Evolutionary conservation across 2,113 vertebrate genomes (phyloP).

Genomic region (Psilopsiagon aymara): DNA sequence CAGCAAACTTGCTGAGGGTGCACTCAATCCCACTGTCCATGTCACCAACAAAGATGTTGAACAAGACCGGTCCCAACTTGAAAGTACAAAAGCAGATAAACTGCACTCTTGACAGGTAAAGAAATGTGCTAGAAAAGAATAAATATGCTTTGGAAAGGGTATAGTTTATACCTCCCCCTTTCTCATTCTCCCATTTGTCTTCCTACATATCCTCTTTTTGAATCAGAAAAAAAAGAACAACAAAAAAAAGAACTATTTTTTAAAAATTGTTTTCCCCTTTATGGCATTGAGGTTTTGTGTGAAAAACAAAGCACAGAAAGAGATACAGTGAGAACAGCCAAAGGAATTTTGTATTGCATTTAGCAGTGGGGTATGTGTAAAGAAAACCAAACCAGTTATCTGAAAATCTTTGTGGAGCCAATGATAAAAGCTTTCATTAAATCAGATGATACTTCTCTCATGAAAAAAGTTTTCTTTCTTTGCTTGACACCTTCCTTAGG

Average conservation of each 20-base stretch:
- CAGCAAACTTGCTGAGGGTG: no score
- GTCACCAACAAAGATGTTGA: no score
- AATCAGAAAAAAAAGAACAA: not conserved
- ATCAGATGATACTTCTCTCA: not conserved
- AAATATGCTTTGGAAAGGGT: constrained; percentile 17
- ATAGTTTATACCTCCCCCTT: not conserved
- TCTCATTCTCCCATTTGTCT: not conserved
- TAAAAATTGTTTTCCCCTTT: not conserved
- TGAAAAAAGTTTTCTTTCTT: not conserved
- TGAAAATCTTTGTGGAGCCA: not conserved
- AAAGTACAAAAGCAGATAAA: constrained; percentile 22
- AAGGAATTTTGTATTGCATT: not conserved
- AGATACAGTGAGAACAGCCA: not conserved
- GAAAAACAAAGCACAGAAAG: not conserved
- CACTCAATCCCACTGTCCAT: no score
- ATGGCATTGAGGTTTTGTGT: not conserved
- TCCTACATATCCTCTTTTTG: not conserved
- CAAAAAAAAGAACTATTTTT: not conserved
- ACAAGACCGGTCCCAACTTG: not conserved
- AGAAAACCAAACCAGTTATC: not conserved
- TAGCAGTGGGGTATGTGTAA: not conserved
- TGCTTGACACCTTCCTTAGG: not conserved
- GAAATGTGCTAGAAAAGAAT: not conserved
- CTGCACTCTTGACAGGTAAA: not conserved
- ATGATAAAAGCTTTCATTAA: not conserved